phyloP scores from a whole-genome alignment of 2,113 vertebrate species.

The Silurus meridionalis region DNA sequence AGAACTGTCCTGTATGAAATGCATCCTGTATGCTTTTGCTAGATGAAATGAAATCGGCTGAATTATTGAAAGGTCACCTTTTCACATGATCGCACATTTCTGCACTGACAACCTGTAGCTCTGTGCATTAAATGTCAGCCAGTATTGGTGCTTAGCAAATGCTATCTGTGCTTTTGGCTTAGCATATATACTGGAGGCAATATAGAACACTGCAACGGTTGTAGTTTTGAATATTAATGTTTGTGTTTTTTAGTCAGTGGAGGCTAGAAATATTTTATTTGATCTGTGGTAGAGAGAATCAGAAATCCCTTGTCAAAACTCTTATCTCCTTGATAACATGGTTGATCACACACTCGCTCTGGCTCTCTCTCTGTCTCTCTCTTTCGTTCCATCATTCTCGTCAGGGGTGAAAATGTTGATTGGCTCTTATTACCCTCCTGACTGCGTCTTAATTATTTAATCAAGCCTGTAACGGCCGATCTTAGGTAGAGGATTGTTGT shows the following conservation, averaged over 20 bases:
- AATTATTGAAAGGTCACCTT: slow-evolving; percentile 33
- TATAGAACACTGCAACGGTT: neutral
- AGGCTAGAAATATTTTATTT: neutral
- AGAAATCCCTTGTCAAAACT: neutral
- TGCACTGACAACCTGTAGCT: neutral
- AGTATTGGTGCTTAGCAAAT: neutral
- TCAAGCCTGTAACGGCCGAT: slow-evolving; percentile 30
- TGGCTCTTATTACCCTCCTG: slow-evolving; percentile 49
- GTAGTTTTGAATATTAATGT: neutral
- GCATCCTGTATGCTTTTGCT: neutral
- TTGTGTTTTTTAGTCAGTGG: neutral
- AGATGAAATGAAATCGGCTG: neutral
- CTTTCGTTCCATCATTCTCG: slow-evolving; percentile 34
- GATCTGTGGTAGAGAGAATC: neutral
- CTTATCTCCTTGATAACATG: neutral
- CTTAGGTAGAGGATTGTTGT: slow-evolving; percentile 1
- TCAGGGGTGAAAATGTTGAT: slow-evolving; percentile 39
- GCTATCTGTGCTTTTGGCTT: neutral
- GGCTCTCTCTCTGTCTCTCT: neutral
- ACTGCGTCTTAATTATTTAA: slow-evolving; percentile 44
- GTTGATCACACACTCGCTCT: neutral
- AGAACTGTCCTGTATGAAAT: neutral
- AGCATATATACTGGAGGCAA: neutral
- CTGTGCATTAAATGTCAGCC: slow-evolving; percentile 3
- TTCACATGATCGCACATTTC: neutral